Conservation (phyloP, 2,888 invertebrate genomes). For the Pilophorus perplexus region DNA sequence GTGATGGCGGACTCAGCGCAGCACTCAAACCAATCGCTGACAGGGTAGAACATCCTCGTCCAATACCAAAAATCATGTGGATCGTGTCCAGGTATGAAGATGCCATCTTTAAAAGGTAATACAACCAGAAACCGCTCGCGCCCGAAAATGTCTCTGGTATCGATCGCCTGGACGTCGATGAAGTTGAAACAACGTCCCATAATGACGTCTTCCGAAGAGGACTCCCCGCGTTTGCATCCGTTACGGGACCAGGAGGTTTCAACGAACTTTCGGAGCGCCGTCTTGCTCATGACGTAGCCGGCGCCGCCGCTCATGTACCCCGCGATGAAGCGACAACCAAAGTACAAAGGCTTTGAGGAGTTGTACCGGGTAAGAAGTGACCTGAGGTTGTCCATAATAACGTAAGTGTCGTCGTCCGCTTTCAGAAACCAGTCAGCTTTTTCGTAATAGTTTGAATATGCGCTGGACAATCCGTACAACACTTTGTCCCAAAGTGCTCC, state of each 20-base stretch:
- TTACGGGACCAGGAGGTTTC: not conserved
- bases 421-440: slow-evolving; percentile 22
- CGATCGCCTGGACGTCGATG: not conserved
- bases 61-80: slow-evolving; percentile 10
- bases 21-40: not conserved
- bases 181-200: slow-evolving; percentile 4
- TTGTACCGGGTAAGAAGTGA: not conserved
- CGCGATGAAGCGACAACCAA: not conserved
- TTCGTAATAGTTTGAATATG: slow-evolving; percentile 6
- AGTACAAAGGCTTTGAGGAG: not conserved
- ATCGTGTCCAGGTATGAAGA: not conserved
- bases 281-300: slow-evolving; percentile 22
- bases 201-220: not conserved
- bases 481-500: slow-evolving; percentile 1
- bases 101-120: not conserved
- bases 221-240: not conserved
- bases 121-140: slow-evolving; percentile 8
- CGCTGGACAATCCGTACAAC: not conserved
- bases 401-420: slow-evolving; percentile 31
- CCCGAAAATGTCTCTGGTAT: slow-evolving; percentile 6
- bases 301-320: slow-evolving; percentile 25
- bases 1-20: slow-evolving; percentile 16
- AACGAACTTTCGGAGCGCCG: not conserved
- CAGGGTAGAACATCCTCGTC: not conserved
- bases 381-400: slow-evolving; percentile 17